These are phyloP conservation scores for Leptodactylus fuscus DNA, from an alignment of 2,113 vertebrate species.

Conservation along the genomic window DNA sequence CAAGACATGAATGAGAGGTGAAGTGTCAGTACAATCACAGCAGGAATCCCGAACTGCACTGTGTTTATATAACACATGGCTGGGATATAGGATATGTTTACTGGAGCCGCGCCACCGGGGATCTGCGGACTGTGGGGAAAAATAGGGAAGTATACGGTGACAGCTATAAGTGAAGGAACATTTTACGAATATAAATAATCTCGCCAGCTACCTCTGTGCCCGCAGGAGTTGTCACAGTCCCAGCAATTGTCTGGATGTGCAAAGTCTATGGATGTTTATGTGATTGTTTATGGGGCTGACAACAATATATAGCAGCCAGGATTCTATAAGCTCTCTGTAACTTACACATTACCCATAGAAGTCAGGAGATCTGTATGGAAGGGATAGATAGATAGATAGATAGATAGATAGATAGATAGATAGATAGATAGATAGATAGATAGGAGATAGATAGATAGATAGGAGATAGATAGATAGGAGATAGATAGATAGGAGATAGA, in stretches of 20 bases:
- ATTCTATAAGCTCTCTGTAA: too few relatives aligned
- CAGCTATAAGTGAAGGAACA: not conserved
- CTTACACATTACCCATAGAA: too few relatives aligned
- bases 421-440: too few relatives aligned
- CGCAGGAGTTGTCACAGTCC: not conserved
- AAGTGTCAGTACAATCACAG: constrained; percentile 47
- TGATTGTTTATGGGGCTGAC: too few relatives aligned
- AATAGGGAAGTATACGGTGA: constrained; percentile 37
- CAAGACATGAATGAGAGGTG: constrained; percentile 57
- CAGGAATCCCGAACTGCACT: constrained; percentile 35
- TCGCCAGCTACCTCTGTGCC: not conserved
- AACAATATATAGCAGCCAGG: too few relatives aligned
- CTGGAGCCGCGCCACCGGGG: constrained; percentile 41
- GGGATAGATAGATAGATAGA: too few relatives aligned
- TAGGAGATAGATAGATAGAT: too few relatives aligned
- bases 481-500: too few relatives aligned
- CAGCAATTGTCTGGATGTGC: not conserved
- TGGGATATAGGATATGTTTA: constrained; percentile 52
- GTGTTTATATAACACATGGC: constrained; percentile 53
- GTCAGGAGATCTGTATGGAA: too few relatives aligned
- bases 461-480: too few relatives aligned
- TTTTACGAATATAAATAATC: not conserved
- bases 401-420: too few relatives aligned
- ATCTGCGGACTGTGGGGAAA: constrained; percentile 36
- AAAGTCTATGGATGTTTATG: too few relatives aligned